Evolutionary conservation across 2,797 vertebrate species (phyloP).

Genomic region (Vultur gryphus): DNA sequence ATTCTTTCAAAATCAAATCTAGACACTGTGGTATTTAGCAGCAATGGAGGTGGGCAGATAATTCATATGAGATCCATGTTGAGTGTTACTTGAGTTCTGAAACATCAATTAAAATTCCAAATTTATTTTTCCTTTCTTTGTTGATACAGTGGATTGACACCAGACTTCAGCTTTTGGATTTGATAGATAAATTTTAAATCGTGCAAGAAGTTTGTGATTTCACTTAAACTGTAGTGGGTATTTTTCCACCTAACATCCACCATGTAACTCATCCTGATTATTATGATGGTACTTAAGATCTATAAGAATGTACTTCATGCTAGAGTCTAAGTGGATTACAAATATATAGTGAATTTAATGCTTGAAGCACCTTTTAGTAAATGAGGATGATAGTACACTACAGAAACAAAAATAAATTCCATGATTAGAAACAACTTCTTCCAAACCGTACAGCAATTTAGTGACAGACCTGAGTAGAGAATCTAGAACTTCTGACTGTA

Average conservation of each 20-base stretch:
- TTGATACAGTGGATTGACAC: constrained; percentile 60
- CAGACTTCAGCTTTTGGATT: constrained; percentile 65
- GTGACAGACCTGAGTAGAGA: constrained; percentile 11
- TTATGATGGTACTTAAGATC: neutral
- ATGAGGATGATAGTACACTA: neutral
- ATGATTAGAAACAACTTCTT: neutral
- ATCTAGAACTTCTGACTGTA: neutral
- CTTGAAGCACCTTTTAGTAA: constrained; percentile 29
- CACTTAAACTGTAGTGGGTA: constrained; percentile 43
- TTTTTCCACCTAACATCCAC: constrained; percentile 49
- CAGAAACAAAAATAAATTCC: neutral
- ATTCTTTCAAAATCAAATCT: constrained; percentile 69
- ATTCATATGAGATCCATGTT: constrained; percentile 61
- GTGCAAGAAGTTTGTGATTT: constrained; percentile 42
- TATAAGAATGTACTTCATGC: constrained; percentile 39
- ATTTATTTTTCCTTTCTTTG: constrained; percentile 56
- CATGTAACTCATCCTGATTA: constrained; percentile 31
- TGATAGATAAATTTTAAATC: constrained; percentile 54
- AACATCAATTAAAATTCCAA: constrained; percentile 51
- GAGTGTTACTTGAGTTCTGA: constrained; percentile 58
- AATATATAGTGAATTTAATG: constrained; percentile 31
- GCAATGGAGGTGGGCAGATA: constrained; percentile 67
- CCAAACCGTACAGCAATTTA: constrained; percentile 6
- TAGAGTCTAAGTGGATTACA: constrained; percentile 61
- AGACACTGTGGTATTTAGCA: constrained; percentile 69